Percentiles rank a stretch among this genome's conserved stretches.
phyloP scores from a whole-genome alignment of 2,888 invertebrate species.

The Meghimatium bilineatum region DNA sequence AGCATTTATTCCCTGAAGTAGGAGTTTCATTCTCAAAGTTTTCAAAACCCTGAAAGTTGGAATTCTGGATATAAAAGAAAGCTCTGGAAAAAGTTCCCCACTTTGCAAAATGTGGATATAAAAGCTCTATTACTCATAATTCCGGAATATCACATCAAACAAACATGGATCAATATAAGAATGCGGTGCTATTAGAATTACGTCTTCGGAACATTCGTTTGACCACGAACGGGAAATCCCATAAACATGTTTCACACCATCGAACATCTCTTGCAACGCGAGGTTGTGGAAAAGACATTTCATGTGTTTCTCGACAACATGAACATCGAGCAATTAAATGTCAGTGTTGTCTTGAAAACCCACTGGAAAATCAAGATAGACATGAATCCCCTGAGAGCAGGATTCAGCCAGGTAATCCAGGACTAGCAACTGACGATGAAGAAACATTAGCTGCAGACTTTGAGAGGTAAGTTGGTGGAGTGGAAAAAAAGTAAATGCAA shows the following conservation, averaged over 20 bases:
- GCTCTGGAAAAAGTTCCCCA: too few relatives aligned
- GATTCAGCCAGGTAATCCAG: background rate
- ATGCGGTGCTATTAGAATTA: background rate
- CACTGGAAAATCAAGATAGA: background rate
- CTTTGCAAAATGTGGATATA: too few relatives aligned
- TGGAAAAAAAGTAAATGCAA: background rate
- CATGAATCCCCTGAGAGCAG: too few relatives aligned
- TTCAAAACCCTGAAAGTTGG: too few relatives aligned
- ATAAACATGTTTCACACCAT: background rate
- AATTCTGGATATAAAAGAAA: too few relatives aligned
- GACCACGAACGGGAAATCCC: background rate
- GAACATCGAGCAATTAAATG: background rate
- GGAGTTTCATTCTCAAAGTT: too few relatives aligned
- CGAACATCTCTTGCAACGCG: background rate
- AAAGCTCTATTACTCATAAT: too few relatives aligned
- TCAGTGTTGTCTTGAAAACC: background rate
- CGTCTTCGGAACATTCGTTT: background rate
- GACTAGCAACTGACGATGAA: background rate
- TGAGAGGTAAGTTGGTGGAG: slow-evolving; percentile 21
- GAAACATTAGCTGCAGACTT: slow-evolving; percentile 13
- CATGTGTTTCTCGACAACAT: background rate
- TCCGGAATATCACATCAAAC: too few relatives aligned
- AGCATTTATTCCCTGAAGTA: too few relatives aligned
- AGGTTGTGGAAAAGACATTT: background rate
- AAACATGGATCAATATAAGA: background rate